These are phyloP conservation scores for Macrotrachela quadricornifera DNA, from an alignment of 1,140 invertebrate species.

Conservation along the genomic window DNA sequence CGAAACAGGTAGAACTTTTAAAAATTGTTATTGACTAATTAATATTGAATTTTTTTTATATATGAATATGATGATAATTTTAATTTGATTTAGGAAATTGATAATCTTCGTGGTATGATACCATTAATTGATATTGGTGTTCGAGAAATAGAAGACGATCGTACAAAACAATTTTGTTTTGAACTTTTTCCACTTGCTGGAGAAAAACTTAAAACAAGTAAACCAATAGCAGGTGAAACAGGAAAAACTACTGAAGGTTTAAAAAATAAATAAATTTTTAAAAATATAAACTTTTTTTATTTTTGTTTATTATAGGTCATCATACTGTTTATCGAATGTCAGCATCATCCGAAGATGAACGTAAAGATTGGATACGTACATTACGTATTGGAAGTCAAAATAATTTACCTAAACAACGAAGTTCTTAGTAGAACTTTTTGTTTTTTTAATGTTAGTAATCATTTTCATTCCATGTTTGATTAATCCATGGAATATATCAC, in stretches of 20 bases:
- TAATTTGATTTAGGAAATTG: slow-evolving; percentile 37
- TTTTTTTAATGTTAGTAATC: no score
- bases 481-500: no score
- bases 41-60: no score
- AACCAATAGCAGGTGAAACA: slow-evolving; percentile 65
- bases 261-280: no score
- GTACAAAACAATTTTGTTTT: slow-evolving; percentile 78
- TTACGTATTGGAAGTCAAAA: no score
- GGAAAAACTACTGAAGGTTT: slow-evolving; percentile 61
- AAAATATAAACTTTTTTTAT: no score
- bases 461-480: no score
- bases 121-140: slow-evolving; percentile 48
- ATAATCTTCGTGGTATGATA: slow-evolving; percentile 91
- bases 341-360: slow-evolving; percentile 72
- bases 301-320: slow-evolving; percentile 40
- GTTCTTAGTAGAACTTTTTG: no score
- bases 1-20: no score
- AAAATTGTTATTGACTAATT: no score
- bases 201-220: slow-evolving; percentile 77
- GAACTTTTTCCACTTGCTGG: slow-evolving; percentile 70
- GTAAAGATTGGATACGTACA: slow-evolving; percentile 68
- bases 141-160: slow-evolving; percentile 54
- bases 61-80: no score
- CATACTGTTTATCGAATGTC: slow-evolving; percentile 86
- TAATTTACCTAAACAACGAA: no score